Base-by-base conservation (phyloP, 2,888 invertebrate genomes). In the Morpho deidamia region DNA sequence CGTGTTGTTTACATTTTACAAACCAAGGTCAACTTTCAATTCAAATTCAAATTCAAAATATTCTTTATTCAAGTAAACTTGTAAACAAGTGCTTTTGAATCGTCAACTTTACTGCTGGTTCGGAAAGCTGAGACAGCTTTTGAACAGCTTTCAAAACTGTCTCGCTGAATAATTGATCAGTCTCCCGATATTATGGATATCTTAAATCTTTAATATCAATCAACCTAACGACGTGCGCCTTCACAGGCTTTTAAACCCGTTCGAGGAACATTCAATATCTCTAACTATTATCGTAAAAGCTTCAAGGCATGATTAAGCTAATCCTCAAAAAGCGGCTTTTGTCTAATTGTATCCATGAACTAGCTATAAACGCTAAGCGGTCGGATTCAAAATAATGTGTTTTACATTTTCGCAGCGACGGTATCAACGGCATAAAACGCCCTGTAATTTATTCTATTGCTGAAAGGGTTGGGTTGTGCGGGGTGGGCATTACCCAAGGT, bases 401-500 rank as follows among this genome's bases (percentile, higher is more conserved):
- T 86, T 86, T 78, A 86, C 88, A 85, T 88, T 88, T 87, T 88
- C 83, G 82, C 77, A 78, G 78, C 78, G 79, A 74, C 81, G 81
- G 83, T 89, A 88, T 88, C 85, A 81, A 79, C 83, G 83, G 86
- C 88, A 87, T 87, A 88, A 89, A 89, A 86, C 83, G 88, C 83
- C 80, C 79, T 84, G 87, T 88, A 89, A 89, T 89, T 88, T 89
- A 89, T 89, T 89, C 89, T 89, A 89, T 87, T 89, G 87, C 88
- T 87, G 88, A 89, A 89, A 89, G 88, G 89, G 89, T 88, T 76
- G 84, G 82, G 83, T 75, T 74, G 77, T 49, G 73, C 72, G 74
- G 86, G 88, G 88, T 86, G 88, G 88, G 88, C 86, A 87, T 89
- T 88, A 87, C 88, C 87, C 85, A 86, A 88, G 88, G 89, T 89